Evolutionary conservation across 2,797 vertebrate genomes (phyloP), one percentile per base, ranked within the genome.

Genomic region (Sus cebifrons): DNA sequence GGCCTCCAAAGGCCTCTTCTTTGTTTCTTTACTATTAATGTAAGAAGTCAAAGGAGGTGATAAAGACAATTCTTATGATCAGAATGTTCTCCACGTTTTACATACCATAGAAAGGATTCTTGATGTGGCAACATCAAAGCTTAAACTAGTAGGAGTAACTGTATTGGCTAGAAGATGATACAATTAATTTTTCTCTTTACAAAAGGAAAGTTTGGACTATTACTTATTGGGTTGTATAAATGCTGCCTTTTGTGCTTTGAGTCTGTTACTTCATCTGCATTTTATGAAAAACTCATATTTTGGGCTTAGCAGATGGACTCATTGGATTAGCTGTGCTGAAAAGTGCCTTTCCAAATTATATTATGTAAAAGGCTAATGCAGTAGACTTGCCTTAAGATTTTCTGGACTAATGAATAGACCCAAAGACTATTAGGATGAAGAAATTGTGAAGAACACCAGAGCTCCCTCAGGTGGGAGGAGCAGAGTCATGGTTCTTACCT

Each of bases 11-110:
- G 60, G 82, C 98, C 93, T 95, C 97, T 98, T 98, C 96, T 98
- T 98, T 98, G 97, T 98, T 98, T 98, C 97, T 98, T 98, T 98
- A 98, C 90, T 96, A 92, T 98, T 98, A 98, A 98, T 96, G 89
- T 97, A 98, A 98, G 97, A 98, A 98, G 98, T 98, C 83, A 98
- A 98, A 95, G 97, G 97, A 97, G 91, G 97, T 97, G 96, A 97
- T 97, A 98, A 98, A 98, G 97, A 93, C 97, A 97, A 92, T 73
- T 96, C 96, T 98, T 97, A 98, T 98, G 98, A 98, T 98, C 97
- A 98, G 97, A 97, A 98, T 97, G 81, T 98, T 98, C 97, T 96
- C 97, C 96, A 93, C 96, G 96, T 98, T 98, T 98, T 92, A 97
- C 97, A 98, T 98, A 97, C 96, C 83, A 97, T 95, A 89, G 97